These are phyloP conservation scores for Imbricaverruca yamaguchii DNA, from an alignment of 2,888 invertebrate species.

Conservation along the genomic window DNA sequence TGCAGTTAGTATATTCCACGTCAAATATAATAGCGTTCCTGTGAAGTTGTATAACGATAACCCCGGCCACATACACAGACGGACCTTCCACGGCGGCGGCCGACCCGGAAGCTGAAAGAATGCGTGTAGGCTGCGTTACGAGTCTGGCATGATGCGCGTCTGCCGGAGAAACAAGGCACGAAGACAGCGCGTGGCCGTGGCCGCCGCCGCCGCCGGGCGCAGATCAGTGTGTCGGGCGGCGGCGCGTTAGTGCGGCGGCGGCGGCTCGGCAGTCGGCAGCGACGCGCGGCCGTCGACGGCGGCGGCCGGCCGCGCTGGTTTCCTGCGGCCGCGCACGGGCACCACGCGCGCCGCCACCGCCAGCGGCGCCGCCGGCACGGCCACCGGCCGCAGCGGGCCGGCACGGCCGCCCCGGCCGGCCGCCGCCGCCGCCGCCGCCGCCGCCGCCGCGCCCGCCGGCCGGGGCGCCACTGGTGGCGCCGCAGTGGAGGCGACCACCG, in stretches of 20 bases:
- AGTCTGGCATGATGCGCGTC: neutral
- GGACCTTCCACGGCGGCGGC: neutral
- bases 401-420: neutral
- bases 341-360: neutral
- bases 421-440: conserved; percentile 19
- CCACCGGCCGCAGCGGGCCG: neutral
- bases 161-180: conserved; percentile 3
- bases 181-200: neutral
- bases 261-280: neutral
- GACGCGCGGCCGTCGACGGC: neutral
- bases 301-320: neutral
- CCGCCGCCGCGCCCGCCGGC: conserved; percentile 34
- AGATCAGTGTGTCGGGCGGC: neutral
- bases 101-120: neutral
- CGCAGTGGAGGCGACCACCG: conserved; percentile 32
- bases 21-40: neutral
- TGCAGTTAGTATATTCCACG: conserved; percentile 10
- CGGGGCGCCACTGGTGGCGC: conserved; percentile 35
- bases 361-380: neutral
- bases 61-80: neutral
- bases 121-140: conserved; percentile 1
- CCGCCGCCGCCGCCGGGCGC: neutral
- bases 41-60: neutral
- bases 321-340: neutral
- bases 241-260: conserved; percentile 1